A percentile compares a stretch with the other conserved stretches of the same genome.
phyloP scores from a whole-genome alignment of 2,113 vertebrate genomes.

The Merops nubicus region DNA sequence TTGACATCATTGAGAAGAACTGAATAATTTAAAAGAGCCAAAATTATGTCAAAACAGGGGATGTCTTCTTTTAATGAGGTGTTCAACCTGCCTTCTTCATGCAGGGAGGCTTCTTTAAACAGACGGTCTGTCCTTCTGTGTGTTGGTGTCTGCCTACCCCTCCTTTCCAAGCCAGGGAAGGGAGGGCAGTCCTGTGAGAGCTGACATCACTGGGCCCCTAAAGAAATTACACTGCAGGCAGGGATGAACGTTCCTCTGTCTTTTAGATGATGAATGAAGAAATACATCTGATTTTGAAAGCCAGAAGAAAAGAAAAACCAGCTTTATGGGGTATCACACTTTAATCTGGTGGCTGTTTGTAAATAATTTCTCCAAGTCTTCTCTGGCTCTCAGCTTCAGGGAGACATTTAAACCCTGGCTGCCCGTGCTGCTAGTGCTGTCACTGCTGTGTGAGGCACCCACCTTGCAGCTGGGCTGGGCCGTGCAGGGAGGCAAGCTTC shows the following conservation, averaged over 20 bases:
- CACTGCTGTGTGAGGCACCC: not conserved
- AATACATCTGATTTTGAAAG: not conserved
- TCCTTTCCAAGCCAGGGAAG: not conserved
- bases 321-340: not conserved
- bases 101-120: not conserved
- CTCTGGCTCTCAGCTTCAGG: not conserved
- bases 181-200: not conserved
- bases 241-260: not conserved
- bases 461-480: fast-evolving
- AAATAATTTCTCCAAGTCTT: not conserved
- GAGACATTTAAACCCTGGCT: not conserved
- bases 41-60: not conserved
- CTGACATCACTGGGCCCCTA: not conserved
- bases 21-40: not conserved
- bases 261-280: not conserved
- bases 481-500: no score
- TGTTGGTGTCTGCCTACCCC: not conserved
- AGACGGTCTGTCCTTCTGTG: not conserved
- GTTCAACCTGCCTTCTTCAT: not conserved
- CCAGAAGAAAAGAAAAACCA: not conserved
- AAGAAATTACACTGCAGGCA: not conserved
- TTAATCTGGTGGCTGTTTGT: not conserved
- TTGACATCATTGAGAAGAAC: not conserved
- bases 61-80: not conserved
- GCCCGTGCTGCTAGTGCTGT: not conserved